Percentiles rank a stretch among this genome's conserved stretches.
Evolutionary conservation across 2,888 invertebrate genomes (phyloP).

Genomic region (Drosophila stalkeri): DNA sequence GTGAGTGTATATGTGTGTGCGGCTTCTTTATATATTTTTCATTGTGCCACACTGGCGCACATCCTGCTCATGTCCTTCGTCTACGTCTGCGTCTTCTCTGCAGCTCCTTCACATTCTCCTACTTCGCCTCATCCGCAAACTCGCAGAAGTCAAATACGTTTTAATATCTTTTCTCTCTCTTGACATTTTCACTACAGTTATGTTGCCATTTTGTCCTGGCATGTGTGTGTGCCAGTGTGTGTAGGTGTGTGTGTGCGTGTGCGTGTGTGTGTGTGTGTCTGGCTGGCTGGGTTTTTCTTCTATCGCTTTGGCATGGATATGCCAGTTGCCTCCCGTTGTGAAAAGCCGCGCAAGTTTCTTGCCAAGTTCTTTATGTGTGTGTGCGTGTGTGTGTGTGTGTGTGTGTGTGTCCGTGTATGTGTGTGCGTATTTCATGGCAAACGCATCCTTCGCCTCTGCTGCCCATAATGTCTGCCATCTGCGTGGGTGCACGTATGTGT

Average conservation of each 20-base stretch:
- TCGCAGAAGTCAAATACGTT: slow-evolving; percentile 83
- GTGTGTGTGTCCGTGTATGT: slow-evolving; percentile 23
- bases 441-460: slow-evolving; percentile 76
- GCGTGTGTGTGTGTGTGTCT: slow-evolving; percentile 32
- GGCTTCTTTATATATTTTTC: slow-evolving; percentile 81
- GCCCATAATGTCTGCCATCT: slow-evolving; percentile 66
- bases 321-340: slow-evolving; percentile 40
- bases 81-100: neutral
- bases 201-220: slow-evolving; percentile 76
- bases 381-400: slow-evolving; percentile 20
- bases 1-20: slow-evolving; percentile 48
- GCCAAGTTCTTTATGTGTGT: slow-evolving; percentile 55
- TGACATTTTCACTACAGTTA: slow-evolving; percentile 83
- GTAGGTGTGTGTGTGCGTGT: slow-evolving; percentile 19
- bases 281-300: slow-evolving; percentile 53
- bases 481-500: slow-evolving; percentile 38
- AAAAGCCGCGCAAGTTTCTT: slow-evolving; percentile 67
- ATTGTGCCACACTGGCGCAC: slow-evolving; percentile 81
- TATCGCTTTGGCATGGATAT: slow-evolving; percentile 64
- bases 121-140: slow-evolving; percentile 60
- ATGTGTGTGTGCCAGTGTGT: slow-evolving; percentile 23
- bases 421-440: slow-evolving; percentile 69
- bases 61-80: slow-evolving; percentile 69
- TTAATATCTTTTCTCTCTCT: slow-evolving; percentile 83
- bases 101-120: neutral